Conservation (phyloP, 2,888 invertebrate species). For the Drosophila anomelani region DNA sequence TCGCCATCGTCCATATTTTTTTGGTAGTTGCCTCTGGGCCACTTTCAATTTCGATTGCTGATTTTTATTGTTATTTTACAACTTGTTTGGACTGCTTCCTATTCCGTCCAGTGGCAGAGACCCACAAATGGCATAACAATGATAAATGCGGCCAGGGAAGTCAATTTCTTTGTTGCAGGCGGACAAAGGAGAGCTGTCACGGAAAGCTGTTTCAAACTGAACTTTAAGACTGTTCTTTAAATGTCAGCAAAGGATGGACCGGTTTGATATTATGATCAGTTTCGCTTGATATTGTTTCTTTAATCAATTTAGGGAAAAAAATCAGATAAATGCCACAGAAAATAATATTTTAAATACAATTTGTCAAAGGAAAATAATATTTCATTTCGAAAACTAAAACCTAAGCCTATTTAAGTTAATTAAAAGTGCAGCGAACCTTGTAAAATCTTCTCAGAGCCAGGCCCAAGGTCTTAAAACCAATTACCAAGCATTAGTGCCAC, state of each 20-base stretch:
- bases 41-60: slow-evolving; percentile 75
- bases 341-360: too few species aligned
- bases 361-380: too few species aligned
- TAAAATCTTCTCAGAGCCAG: neutral
- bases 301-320: neutral
- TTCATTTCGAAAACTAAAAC: too few species aligned
- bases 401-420: neutral
- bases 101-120: slow-evolving; percentile 25
- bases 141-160: slow-evolving; percentile 42
- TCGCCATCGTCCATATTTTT: slow-evolving; percentile 14
- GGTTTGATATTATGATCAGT: neutral
- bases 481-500: neutral
- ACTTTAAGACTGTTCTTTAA: slow-evolving; percentile 14
- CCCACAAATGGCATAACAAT: slow-evolving; percentile 45
- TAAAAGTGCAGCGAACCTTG: neutral
- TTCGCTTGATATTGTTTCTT: neutral
- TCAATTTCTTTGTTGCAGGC: slow-evolving; percentile 28
- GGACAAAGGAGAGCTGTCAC: slow-evolving; percentile 22
- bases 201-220: slow-evolving; percentile 8
- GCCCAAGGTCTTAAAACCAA: slow-evolving; percentile 6
- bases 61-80: slow-evolving; percentile 75
- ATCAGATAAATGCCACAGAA: neutral
- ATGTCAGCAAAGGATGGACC: neutral
- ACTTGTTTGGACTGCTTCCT: slow-evolving; percentile 62
- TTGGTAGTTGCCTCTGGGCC: slow-evolving; percentile 45